Evolutionary conservation across 2,797 vertebrate species (phyloP).

Genomic region (Lerista edwardsae): DNA sequence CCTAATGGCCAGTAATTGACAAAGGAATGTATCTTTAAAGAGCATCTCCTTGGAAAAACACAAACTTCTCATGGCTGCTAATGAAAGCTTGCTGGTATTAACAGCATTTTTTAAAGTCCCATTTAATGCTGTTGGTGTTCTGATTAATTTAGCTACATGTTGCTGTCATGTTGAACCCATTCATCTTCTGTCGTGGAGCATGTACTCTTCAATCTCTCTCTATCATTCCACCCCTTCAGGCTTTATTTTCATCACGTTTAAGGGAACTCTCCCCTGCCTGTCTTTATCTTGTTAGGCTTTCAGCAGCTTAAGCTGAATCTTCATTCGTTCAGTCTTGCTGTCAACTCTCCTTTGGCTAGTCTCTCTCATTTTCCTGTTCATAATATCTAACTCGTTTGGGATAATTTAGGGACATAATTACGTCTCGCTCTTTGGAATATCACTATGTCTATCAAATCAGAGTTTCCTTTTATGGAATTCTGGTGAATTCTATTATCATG

Average conservation of each 20-base stretch:
- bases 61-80: slow-evolving; percentile 30
- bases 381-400: slow-evolving; percentile 70
- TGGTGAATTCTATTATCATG: slow-evolving; percentile 44
- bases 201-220: slow-evolving; percentile 85
- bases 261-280: slow-evolving; percentile 75
- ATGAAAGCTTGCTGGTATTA: slow-evolving; percentile 48
- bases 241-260: slow-evolving; percentile 83
- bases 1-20: neutral
- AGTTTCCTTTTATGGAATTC: slow-evolving; percentile 60
- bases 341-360: slow-evolving; percentile 72
- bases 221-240: slow-evolving; percentile 86
- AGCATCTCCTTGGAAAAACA: slow-evolving; percentile 24
- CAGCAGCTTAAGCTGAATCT: slow-evolving; percentile 79
- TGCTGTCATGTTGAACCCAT: slow-evolving; percentile 89
- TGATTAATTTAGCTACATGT: slow-evolving; percentile 89
- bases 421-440: slow-evolving; percentile 39
- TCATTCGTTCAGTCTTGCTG: slow-evolving; percentile 77
- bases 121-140: slow-evolving; percentile 71
- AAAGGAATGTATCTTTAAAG: slow-evolving; percentile 17
- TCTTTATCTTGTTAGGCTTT: slow-evolving; percentile 83
- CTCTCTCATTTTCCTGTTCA: slow-evolving; percentile 78
- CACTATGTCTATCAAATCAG: slow-evolving; percentile 63
- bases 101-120: slow-evolving; percentile 62
- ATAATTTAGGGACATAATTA: slow-evolving; percentile 67
- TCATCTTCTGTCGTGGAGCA: slow-evolving; percentile 82